A percentile compares a stretch with the other conserved stretches of the same genome.
These are phyloP conservation scores for Pollimyrus isidori DNA, from an alignment of 2,113 vertebrate species.

Conservation along the genomic window DNA sequence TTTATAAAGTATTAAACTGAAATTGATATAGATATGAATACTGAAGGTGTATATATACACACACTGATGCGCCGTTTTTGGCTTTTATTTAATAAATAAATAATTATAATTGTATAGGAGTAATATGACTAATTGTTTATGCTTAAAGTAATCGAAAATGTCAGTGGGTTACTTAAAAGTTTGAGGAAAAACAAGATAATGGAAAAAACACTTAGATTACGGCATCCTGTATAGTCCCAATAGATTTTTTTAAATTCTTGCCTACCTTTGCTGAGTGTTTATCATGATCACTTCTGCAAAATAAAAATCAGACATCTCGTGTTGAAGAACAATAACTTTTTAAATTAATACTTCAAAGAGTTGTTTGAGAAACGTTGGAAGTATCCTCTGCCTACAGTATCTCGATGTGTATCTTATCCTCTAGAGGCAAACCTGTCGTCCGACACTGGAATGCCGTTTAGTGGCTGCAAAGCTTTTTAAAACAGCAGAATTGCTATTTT, in stretches of 20 bases:
- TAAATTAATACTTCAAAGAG: conserved; percentile 42
- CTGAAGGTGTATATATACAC: background rate
- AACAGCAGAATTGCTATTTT: conserved; percentile 4
- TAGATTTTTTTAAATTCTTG: background rate
- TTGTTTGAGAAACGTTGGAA: conserved; percentile 34
- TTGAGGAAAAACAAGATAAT: background rate
- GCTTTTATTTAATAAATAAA: background rate
- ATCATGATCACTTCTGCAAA: conserved; percentile 50
- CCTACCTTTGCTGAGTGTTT: conserved; percentile 64
- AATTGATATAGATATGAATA: background rate
- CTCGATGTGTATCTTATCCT: background rate
- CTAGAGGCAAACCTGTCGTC: background rate
- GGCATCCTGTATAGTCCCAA: background rate
- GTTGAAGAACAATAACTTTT: conserved; percentile 41
- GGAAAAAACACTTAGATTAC: background rate
- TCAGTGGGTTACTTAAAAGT: background rate
- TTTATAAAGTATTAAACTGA: background rate
- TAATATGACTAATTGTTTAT: background rate
- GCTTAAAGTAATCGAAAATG: background rate
- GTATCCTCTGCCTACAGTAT: background rate
- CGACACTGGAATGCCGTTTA: background rate
- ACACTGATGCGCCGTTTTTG: background rate
- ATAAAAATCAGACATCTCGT: conserved; percentile 32
- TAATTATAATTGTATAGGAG: background rate
- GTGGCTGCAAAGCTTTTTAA: conserved; percentile 30